Evolutionary conservation across 2,113 vertebrate species (phyloP), one percentile per base, ranked within the genome.

Genomic region (Phalacrocorax carbo): DNA sequence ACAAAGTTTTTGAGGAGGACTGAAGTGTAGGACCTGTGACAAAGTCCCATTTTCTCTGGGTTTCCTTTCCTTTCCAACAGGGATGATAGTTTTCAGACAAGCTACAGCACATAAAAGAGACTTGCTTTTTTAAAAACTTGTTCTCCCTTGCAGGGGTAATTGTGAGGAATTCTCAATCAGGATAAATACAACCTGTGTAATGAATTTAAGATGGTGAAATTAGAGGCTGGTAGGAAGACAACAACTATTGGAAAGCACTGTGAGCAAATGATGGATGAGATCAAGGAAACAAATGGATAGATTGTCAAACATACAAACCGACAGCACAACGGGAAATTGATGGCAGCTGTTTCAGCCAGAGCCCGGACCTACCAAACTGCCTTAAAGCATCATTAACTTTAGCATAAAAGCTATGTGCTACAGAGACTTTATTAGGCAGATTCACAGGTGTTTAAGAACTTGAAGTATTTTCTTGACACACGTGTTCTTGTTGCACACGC

Each of bases 311-410:
- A 88, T 7, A 52, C 40, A 69, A 92, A 84, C 61, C 9, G 10
- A 84, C 77, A 89, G 88, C 94, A 88, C 71, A n/a, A 82, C 0
- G 6, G 88, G 92, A 94, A 96, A 96, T 96, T 94, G 83, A 97
- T 95, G 91, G 80, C 88, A 91, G 57, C 94, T 72, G 73, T 61
- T 93, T n/a, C 91, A 89, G 88, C 72, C 88, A 57, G 40, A 93
- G 88, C 86, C 71, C 0, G 0, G 92, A 78, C 90, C 82, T 64
- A 83, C 80, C 86, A 76, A 1, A 0, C 77, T 95, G 94, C 83
- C 86, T 95, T 68, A 93, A 89, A 96, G 95, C 95, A 84, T 95
- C 94, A 94, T 97, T 96, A 97, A 94, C 80, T 93, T 92, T 51
- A 52, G 88, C 20, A 86, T 29, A 91, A 96, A 88, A 96, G 55